Evolutionary conservation across 2,797 vertebrate genomes (phyloP), one percentile per base, ranked within the genome.

Genomic region (Margarornis squamiger): DNA sequence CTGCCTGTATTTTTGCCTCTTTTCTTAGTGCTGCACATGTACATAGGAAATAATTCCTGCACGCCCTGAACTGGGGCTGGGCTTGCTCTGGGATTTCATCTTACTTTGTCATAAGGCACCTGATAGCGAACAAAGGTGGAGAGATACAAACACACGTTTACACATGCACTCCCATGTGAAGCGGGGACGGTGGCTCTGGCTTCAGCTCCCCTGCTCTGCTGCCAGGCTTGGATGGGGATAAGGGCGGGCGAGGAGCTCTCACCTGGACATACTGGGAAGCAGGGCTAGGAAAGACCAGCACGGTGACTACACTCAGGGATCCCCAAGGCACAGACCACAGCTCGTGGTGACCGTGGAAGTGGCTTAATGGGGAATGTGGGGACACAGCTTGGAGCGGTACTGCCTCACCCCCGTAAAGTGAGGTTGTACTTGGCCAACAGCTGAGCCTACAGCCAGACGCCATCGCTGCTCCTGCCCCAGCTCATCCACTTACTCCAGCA

Each of bases 191-290:
- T 15, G 74, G 30, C 46, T 79, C 49, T 51, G 3, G 2, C 27
- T 55, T 68, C 51, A 29, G 67, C 16, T 90, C 68, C 58, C 70
- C 1, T 2, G 30, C 46, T 55, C 63, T 55, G 41, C 57, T 86
- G 76, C 39, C 27, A 7, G 0, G 5, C 3, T 0, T 0, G 2
- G 32, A 49, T 34, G 1, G 19, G 29, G 12, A 65, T 48, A 45
- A 11, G 61, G 45, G 30, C 8, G 41, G 52, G 34, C 18, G 39
- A 51, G 46, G 22, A 62, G 27, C 21, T 41, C 55, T 21, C 6
- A 45, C 38, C 59, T 16, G 48, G 24, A 51, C 0, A 0, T 12
- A 14, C 43, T 34, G 21, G 34, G 70, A 66, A 34, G 12, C 51
- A 27, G 73, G 17, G 41, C 23, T 48, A 58, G 43, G 36, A 63